These are phyloP conservation scores for Heliconius hewitsoni DNA, from an alignment of 1,140 invertebrate genomes.

Conservation along the genomic window DNA sequence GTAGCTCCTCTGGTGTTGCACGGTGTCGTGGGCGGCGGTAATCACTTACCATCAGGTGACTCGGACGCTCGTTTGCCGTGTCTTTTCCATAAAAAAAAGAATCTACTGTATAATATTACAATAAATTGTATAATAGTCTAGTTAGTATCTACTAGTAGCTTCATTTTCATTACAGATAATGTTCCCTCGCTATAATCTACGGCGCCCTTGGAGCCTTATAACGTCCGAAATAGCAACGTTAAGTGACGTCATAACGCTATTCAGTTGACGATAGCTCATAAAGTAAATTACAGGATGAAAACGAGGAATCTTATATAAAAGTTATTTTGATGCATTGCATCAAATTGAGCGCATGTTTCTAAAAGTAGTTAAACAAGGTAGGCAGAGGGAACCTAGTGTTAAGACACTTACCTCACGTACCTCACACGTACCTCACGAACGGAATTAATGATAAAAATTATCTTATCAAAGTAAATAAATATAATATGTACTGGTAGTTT, in stretches of 20 bases:
- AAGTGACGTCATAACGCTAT: slow-evolving; percentile 48
- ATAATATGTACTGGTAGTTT: no score
- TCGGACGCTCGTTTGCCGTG: no score
- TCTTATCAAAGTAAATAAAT: no score
- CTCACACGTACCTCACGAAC: no score
- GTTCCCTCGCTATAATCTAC: slow-evolving; percentile 24
- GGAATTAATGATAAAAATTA: no score
- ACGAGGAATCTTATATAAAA: not conserved
- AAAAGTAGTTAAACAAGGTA: no score
- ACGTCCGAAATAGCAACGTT: slow-evolving; percentile 31
- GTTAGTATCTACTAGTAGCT: slow-evolving; percentile 1
- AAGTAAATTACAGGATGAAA: slow-evolving; percentile 40
- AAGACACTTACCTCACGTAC: no score
- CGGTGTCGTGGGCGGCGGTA: no score
- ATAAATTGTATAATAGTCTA: slow-evolving; percentile 2
- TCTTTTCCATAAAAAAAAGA: no score
- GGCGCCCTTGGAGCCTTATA: slow-evolving; percentile 25
- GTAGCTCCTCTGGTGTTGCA: no score
- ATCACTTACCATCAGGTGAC: no score
- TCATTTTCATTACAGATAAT: slow-evolving; percentile 36
- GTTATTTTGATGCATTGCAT: slow-evolving; percentile 6
- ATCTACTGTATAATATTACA: not conserved
- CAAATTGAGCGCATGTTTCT: not conserved
- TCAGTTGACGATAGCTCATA: slow-evolving; percentile 45
- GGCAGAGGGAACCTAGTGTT: no score